These are phyloP conservation scores for Falco concolor DNA, from an alignment of 2,797 vertebrate genomes.

Conservation along the genomic window DNA sequence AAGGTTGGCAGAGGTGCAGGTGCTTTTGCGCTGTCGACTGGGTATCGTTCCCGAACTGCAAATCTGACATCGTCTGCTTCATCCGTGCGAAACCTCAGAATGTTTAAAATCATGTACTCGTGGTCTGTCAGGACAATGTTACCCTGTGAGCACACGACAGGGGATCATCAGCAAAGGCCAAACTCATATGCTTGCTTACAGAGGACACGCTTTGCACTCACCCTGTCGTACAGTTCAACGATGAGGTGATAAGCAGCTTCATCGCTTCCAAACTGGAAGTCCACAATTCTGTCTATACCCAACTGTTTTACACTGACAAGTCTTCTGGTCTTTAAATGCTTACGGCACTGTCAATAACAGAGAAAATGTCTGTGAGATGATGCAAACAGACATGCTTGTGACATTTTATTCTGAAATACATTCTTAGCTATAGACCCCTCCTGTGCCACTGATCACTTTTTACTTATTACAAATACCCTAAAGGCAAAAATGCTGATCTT, in stretches of 20 bases:
- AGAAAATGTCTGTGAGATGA: background rate
- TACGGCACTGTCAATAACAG: conserved; percentile 82
- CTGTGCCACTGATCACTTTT: too few relatives aligned
- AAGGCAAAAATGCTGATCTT: background rate
- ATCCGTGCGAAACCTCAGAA: conserved; percentile 89
- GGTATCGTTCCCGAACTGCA: conserved; percentile 91
- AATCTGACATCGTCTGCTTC: conserved; percentile 92
- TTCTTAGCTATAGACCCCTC: background rate
- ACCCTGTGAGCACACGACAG: conserved; percentile 76
- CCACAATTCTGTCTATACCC: conserved; percentile 91
- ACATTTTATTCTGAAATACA: background rate
- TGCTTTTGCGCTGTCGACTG: conserved; percentile 82
- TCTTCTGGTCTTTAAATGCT: conserved; percentile 87
- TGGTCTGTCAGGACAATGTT: conserved; percentile 92
- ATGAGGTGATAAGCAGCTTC: conserved; percentile 95
- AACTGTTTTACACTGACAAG: conserved; percentile 87
- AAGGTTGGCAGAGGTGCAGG: conserved; percentile 81
- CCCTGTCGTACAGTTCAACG: conserved; percentile 94
- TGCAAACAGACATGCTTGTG: background rate
- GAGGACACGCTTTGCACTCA: conserved; percentile 50
- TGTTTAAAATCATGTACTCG: conserved; percentile 90
- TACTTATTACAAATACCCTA: rapidly evolving
- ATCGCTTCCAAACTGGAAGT: conserved; percentile 95
- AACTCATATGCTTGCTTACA: rapidly evolving
- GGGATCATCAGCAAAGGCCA: background rate